Conservation (phyloP, 2,797 vertebrate species). For the Brachymystax lenok region DNA sequence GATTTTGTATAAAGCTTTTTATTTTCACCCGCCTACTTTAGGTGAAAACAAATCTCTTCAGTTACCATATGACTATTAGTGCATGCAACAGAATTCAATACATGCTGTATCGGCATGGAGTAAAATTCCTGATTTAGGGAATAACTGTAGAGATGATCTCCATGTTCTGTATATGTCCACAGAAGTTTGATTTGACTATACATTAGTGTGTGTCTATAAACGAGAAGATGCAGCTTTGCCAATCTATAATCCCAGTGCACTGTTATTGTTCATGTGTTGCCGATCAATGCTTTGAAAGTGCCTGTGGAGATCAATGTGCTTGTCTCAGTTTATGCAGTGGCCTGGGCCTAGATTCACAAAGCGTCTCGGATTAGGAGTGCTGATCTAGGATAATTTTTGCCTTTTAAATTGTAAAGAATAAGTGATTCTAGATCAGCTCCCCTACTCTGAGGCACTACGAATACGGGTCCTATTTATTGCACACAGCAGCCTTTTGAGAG, state of each 20-base stretch:
- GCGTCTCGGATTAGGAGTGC: too few species aligned
- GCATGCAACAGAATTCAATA: neutral
- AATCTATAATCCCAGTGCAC: neutral
- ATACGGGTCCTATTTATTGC: neutral
- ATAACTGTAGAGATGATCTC: neutral
- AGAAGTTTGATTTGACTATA: neutral
- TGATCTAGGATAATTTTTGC: neutral
- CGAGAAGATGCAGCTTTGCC: neutral
- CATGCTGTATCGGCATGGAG: neutral
- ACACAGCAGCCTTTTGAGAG: neutral
- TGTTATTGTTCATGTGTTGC: neutral
- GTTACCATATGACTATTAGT: neutral
- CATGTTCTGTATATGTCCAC: neutral
- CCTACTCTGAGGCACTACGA: too few species aligned
- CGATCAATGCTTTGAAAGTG: conserved; percentile 10
- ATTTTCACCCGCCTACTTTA: neutral
- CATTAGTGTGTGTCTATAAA: neutral
- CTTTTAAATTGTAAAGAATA: neutral
- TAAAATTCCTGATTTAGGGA: neutral
- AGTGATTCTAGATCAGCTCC: neutral
- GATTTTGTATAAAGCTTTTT: neutral
- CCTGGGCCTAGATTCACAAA: neutral
- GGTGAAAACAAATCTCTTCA: neutral
- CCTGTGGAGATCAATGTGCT: conserved; percentile 7
- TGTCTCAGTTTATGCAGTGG: neutral